Base-by-base conservation (phyloP, 2,113 vertebrate species). In the Tachysurus vachellii region DNA sequence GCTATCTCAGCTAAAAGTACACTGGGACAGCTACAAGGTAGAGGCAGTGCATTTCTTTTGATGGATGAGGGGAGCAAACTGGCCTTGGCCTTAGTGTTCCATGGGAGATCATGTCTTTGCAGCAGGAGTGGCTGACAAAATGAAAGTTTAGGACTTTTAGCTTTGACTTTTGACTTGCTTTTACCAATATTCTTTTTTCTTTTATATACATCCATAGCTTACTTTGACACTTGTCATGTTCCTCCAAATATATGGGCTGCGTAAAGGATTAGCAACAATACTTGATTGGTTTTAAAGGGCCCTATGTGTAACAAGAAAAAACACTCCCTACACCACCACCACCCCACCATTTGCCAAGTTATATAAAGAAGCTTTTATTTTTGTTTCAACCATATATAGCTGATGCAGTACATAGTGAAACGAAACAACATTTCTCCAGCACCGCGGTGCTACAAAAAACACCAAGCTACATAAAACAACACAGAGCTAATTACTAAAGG, bases 1-100 rank as follows among this genome's bases (percentile, higher is more conserved):
- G 70, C 79, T 79, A 86, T 76, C 84, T 86, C 28, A 66, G 84
- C 73, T 88, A n/a, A 83, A 88, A 81, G 80, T 80, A 88, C 84
- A 86, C 26, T 54, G 56, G 85, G 84, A 88, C 88, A 80, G 66
- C 84, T 79, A 47, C 62, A 84, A 42, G 75, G 56, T 71, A 10
- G 85, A 70, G 47, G 53, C 77, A 71, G 77, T 70, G 73, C 64
- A 88, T 75, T 86, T 36, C 73, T 88, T 81, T 28, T 88, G 71
- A 86, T 88, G 64, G 47, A 86, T 85, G 84, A 79, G 47, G 61
- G 86, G 53, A 85, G 76, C 53, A 26, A 57, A n/a, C 84, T 80
- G 62, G 61, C 62, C 54, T 64, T 80, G 21, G 50, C n/a, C 59
- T 89, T 57, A 47, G 47, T 80, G 71, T 71, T 89, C 57, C 77